Evolutionary conservation across 92 coral and sea anemone species (phyloP), one percentile per base, ranked within the genome.

Genomic region (Palythoa caribaeorum): DNA sequence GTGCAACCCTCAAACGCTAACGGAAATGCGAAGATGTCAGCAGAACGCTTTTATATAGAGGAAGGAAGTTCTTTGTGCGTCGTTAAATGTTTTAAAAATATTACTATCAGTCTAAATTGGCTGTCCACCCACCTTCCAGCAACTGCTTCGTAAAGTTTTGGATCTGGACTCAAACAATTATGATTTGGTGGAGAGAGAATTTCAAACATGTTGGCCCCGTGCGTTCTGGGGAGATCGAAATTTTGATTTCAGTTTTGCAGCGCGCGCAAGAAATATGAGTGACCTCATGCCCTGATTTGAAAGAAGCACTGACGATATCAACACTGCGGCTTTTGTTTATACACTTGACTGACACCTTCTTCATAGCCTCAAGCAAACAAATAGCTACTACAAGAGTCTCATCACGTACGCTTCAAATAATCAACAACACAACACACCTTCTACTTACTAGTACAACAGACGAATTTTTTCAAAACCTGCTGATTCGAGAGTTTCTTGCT

Each of bases 41-140:
- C 86, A 3, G 66, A 80, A 81, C 63, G 62, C 59, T 79, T 71
- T 66, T 66, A 68, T 47, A 21, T 17, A 44, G 62, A 65, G 86
- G 86, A 81, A 81, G 86, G 86, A 81, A 81, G 86, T 81, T 68
- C 62, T 68, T 81, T 54, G 86, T 81, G 65, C 76, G 59, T 40
- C 50, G 52, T 77, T 51, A 5, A 28, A 59, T 36, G 48, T 47
- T 66, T 44, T 47, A 44, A 47, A 60, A 38, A 48, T 59, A 80
- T 63, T 39, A 9, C 76, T 47, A 36, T 36, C 60, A 16, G 63
- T 81, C 14, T 15, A 21, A 77, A 17, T 57, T 36, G 12, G 47
- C 15, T 0, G 28, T 68, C 11, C 59, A 81, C 86, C 86, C 63
- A 81, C 86, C 86, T 81, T 20, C 86, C 62, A 28, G 53, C 16